Evolutionary conservation across 2,113 vertebrate genomes (phyloP).

Genomic region (Pteronura brasiliensis): DNA sequence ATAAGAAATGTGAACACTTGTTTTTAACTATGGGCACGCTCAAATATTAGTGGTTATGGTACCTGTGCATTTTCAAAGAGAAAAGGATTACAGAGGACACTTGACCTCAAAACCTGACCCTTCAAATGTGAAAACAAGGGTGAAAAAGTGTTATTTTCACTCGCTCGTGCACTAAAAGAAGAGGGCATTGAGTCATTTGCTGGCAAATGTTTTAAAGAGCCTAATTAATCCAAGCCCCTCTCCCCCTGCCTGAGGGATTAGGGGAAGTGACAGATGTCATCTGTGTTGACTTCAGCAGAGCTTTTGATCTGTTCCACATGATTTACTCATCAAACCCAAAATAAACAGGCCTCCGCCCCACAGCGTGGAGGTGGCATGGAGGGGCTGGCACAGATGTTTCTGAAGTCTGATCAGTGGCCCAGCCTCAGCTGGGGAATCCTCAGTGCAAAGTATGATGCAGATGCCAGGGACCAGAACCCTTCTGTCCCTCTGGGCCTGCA

Average conservation of each 20-base stretch:
- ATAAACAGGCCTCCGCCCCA: background rate
- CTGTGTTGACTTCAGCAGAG: background rate
- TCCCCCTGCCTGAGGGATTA: background rate
- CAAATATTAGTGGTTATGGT: fast-evolving
- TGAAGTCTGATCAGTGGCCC: background rate
- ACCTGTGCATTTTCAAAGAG: background rate
- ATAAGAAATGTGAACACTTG: background rate
- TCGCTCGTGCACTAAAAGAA: background rate
- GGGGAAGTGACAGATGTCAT: slow-evolving; percentile 52
- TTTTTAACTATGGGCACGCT: fast-evolving
- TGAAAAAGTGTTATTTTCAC: background rate
- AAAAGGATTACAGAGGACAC: background rate
- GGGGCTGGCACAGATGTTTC: fast-evolving
- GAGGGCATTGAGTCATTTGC: background rate
- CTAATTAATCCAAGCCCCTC: background rate
- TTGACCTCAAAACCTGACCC: background rate
- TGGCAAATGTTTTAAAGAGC: background rate
- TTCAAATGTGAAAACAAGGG: background rate
- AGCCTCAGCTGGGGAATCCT: background rate
- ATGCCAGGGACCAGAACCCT: background rate
- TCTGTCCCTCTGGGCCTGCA: background rate
- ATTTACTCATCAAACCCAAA: slow-evolving; percentile 39
- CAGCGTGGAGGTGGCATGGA: background rate
- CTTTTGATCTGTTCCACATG: slow-evolving; percentile 12
- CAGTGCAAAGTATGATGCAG: background rate